A percentile compares a stretch with the other conserved stretches of the same genome.
Conservation (phyloP, 2,113 vertebrate species). For the Rhipidura dahli region DNA sequence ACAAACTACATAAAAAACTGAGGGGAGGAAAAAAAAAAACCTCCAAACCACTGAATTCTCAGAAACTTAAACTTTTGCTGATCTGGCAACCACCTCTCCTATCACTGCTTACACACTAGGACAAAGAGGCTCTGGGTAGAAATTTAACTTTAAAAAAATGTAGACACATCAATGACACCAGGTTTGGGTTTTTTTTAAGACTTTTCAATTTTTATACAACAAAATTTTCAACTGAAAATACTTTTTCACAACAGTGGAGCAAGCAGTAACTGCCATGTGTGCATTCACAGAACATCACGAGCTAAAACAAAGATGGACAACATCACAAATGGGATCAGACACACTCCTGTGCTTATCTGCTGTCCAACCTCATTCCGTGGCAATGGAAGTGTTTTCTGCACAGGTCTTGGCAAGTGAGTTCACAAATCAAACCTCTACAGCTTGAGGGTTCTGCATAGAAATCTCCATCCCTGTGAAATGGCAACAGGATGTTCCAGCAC, state of each 20-base stretch:
- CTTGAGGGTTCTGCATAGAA: neutral
- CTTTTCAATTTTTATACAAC: constrained; percentile 22
- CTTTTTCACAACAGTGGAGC: constrained; percentile 24
- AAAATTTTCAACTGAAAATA: constrained; percentile 39
- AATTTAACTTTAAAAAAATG: neutral
- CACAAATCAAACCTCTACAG: neutral
- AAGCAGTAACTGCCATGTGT: constrained; percentile 22
- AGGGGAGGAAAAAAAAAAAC: neutral
- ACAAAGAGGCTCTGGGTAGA: neutral
- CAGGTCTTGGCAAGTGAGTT: neutral
- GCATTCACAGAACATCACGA: neutral
- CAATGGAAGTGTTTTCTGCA: neutral
- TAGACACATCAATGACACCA: neutral
- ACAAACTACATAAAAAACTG: neutral
- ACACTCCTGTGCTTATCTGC: neutral
- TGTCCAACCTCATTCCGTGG: neutral
- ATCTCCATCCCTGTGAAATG: neutral
- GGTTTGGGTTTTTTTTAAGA: neutral
- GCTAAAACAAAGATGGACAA: neutral
- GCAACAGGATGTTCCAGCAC: neutral
- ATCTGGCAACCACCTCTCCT: neutral
- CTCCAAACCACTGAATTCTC: neutral
- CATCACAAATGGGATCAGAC: neutral
- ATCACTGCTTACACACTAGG: neutral
- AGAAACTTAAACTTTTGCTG: neutral